Percentiles rank a stretch among this genome's conserved stretches.
phyloP scores from a whole-genome alignment of 2,888 invertebrate species.

The Emmelina monodactyla region DNA sequence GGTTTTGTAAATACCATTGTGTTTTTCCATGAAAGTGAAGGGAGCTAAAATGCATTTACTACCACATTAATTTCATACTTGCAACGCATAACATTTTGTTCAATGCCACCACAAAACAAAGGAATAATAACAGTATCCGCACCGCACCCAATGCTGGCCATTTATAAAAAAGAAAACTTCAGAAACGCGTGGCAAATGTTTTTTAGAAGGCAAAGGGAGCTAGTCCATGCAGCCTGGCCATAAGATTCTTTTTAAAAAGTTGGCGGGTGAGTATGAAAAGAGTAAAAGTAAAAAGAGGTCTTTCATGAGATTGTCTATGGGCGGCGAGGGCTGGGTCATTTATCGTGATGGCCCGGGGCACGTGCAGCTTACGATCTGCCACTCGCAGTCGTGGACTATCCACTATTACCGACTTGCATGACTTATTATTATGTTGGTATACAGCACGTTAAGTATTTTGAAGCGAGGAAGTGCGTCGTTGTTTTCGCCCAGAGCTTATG shows the following conservation, averaged over 20 bases:
- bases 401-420: slow-evolving; percentile 9
- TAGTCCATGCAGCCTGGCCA: no score
- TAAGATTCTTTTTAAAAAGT: slow-evolving; percentile 24
- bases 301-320: slow-evolving; percentile 52
- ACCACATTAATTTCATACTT: no score
- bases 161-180: neutral
- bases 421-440: neutral
- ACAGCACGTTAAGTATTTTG: slow-evolving; percentile 1
- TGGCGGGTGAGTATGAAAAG: slow-evolving; percentile 18
- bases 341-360: slow-evolving; percentile 57
- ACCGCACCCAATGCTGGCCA: slow-evolving; percentile 1
- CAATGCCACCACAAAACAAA: slow-evolving; percentile 2
- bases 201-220: no score
- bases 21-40: no score
- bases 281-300: slow-evolving; percentile 29
- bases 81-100: neutral
- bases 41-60: no score
- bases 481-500: no score
- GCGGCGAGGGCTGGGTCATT: slow-evolving; percentile 39
- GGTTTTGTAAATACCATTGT: no score
- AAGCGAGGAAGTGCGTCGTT: neutral
- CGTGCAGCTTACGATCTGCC: slow-evolving; percentile 43
- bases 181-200: no score
- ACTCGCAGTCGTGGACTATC: slow-evolving; percentile 32
- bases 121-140: slow-evolving; percentile 2